These are phyloP conservation scores for Luidia sarsii DNA, from an alignment of 53 echinoderm and acorn worm species.

Conservation along the genomic window DNA sequence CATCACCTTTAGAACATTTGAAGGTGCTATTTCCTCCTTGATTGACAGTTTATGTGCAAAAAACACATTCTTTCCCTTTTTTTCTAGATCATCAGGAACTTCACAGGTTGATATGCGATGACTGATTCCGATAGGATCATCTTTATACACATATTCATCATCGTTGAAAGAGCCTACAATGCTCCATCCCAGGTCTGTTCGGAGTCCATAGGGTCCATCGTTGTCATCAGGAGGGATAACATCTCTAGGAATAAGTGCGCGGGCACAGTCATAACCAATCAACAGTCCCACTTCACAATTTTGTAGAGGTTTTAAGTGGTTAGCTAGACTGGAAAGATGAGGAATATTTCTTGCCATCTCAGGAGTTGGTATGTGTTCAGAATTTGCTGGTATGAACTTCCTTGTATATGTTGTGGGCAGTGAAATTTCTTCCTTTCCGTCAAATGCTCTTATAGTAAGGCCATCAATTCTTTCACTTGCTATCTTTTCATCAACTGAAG, in stretches of 20 bases:
- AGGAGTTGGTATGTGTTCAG: slow-evolving; percentile 50
- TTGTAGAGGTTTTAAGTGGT: slow-evolving; percentile 21
- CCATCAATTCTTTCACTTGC: slow-evolving; percentile 17
- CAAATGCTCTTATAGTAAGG: slow-evolving; percentile 3
- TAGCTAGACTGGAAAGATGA: slow-evolving; percentile 40
- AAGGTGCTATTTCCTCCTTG: no score
- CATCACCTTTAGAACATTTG: no score
- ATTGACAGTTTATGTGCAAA: no score
- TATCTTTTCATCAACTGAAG: slow-evolving; percentile 8
- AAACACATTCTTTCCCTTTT: no score
- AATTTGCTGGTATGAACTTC: slow-evolving; percentile 52
- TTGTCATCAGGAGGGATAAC: slow-evolving; percentile 25
- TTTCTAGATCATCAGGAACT: no score
- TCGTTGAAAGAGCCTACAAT: slow-evolving; percentile 49
- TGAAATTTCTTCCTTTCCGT: not conserved
- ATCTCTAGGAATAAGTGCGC: slow-evolving; percentile 40
- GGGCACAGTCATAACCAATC: slow-evolving; percentile 58
- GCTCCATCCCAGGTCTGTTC: slow-evolving; percentile 61
- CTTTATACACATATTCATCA: not conserved
- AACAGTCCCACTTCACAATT: slow-evolving; percentile 50
- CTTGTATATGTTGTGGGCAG: slow-evolving; percentile 39
- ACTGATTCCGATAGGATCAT: slow-evolving; percentile 51
- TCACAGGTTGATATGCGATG: slow-evolving; percentile 38
- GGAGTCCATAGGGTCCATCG: slow-evolving; percentile 46
- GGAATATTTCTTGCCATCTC: slow-evolving; percentile 36